Evolutionary conservation across 2,888 invertebrate species (phyloP).

Genomic region (Pristionchus entomophagus): DNA sequence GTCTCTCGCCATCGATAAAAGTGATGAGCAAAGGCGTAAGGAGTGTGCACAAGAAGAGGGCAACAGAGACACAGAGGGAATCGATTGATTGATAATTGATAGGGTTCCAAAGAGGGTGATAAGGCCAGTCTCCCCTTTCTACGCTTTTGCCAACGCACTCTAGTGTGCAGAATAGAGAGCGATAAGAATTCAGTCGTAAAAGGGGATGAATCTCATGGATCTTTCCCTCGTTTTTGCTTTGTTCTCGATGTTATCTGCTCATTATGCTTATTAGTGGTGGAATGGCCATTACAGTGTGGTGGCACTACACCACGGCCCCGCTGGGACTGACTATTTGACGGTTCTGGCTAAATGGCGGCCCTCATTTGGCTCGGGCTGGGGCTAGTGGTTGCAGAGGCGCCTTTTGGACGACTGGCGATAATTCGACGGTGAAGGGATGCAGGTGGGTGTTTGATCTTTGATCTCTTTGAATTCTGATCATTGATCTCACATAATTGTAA

Average conservation of each 20-base stretch:
- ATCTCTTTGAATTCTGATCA: too few relatives aligned
- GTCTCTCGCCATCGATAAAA: slow-evolving; percentile 19
- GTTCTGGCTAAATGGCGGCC: not conserved
- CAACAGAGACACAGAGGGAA: not conserved
- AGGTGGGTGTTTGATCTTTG: not conserved
- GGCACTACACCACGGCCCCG: too few relatives aligned
- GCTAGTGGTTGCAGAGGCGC: not conserved
- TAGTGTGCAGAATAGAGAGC: not conserved
- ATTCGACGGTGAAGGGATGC: slow-evolving; percentile 36
- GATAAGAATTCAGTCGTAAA: slow-evolving; percentile 21
- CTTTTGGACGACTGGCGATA: slow-evolving; percentile 40
- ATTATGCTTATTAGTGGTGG: not conserved
- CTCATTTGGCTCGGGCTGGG: not conserved
- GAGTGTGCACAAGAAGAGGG: too few relatives aligned
- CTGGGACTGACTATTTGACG: too few relatives aligned
- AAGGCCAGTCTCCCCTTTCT: too few relatives aligned
- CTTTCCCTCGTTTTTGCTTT: not conserved
- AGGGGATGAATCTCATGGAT: not conserved
- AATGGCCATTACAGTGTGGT: not conserved
- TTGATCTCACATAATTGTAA: too few relatives aligned
- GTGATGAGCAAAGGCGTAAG: not conserved
- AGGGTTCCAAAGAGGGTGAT: not conserved
- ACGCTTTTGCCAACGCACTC: too few relatives aligned
- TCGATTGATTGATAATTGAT: slow-evolving; percentile 27
- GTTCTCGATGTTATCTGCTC: not conserved